Evolutionary conservation across 2,797 vertebrate genomes (phyloP).

Genomic region (Arrhamphus sclerolepis): DNA sequence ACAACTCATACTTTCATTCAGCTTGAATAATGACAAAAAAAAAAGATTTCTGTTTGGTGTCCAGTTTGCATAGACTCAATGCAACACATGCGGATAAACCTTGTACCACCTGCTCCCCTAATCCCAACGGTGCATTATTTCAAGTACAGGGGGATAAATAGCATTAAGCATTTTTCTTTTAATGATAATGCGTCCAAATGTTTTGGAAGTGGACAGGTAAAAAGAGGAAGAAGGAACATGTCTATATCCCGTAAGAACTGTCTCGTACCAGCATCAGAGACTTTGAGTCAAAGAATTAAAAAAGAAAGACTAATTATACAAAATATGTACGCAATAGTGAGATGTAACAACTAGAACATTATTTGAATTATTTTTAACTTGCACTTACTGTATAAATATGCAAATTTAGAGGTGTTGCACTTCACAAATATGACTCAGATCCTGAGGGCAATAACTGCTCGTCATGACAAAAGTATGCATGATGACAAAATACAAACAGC

Average conservation of each 20-base stretch:
- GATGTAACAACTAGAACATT: constrained; percentile 15
- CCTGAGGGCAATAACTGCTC: constrained; percentile 41
- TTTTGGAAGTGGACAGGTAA: constrained; percentile 12
- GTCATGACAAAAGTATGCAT: constrained; percentile 61
- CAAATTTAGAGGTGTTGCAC: constrained; percentile 37
- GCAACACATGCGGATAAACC: not conserved
- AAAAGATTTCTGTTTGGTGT: not conserved
- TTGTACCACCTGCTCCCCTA: constrained; percentile 27
- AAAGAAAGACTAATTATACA: constrained; percentile 21
- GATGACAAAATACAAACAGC: constrained; percentile 56
- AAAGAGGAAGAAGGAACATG: constrained; percentile 1
- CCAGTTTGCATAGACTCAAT: constrained; percentile 7
- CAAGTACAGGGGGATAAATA: constrained; percentile 9
- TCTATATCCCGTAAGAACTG: constrained; percentile 11
- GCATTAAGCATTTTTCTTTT: constrained; percentile 18
- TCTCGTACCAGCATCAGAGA: constrained; percentile 6
- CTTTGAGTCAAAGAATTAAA: constrained; percentile 10
- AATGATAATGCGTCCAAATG: constrained; percentile 22
- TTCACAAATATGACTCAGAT: constrained; percentile 47
- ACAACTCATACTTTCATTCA: too few relatives aligned
- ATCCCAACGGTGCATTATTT: constrained; percentile 23
- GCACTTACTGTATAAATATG: constrained; percentile 48
- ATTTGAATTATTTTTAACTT: constrained; percentile 21
- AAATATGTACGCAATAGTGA: constrained; percentile 6
- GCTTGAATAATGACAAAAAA: too few relatives aligned